Evolutionary conservation across 2,113 vertebrate genomes (phyloP).

Genomic region (Vulpes ferrilata): DNA sequence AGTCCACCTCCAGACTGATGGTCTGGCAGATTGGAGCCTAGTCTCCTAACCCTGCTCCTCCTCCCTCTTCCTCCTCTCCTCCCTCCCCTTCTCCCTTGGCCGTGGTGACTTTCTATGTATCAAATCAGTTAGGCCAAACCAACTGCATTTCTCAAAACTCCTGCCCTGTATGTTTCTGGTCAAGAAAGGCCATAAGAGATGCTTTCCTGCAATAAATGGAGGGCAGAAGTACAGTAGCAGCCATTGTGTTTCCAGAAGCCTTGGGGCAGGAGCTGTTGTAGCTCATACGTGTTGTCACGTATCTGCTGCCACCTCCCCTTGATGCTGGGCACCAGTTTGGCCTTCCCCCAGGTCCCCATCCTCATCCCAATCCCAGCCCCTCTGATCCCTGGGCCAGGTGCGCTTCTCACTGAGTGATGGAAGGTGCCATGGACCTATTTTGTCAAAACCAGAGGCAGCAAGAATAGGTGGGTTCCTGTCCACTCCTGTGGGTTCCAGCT

Average conservation of each 20-base stretch:
- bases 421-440: not conserved
- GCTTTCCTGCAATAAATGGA: not conserved
- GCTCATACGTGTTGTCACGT: not conserved
- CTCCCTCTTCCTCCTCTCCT: not conserved
- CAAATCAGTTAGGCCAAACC: not conserved
- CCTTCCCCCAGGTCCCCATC: not conserved
- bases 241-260: not conserved
- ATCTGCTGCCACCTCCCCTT: not conserved
- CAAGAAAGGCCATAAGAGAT: not conserved
- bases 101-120: not conserved
- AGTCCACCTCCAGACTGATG: not conserved
- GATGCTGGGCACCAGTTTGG: not conserved
- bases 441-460: not conserved
- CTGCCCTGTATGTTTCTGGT: not conserved
- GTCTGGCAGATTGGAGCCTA: not conserved
- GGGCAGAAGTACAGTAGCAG: not conserved
- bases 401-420: not conserved
- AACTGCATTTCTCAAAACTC: slow-evolving; percentile 9
- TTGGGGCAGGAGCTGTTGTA: not conserved
- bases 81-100: not conserved
- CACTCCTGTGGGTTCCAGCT: not conserved
- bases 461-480: not conserved
- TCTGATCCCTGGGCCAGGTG: not conserved
- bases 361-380: not conserved
- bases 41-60: not conserved